phyloP scores from a whole-genome alignment of 2,113 vertebrate genomes.

The Nothocercus nigrocapillus region DNA sequence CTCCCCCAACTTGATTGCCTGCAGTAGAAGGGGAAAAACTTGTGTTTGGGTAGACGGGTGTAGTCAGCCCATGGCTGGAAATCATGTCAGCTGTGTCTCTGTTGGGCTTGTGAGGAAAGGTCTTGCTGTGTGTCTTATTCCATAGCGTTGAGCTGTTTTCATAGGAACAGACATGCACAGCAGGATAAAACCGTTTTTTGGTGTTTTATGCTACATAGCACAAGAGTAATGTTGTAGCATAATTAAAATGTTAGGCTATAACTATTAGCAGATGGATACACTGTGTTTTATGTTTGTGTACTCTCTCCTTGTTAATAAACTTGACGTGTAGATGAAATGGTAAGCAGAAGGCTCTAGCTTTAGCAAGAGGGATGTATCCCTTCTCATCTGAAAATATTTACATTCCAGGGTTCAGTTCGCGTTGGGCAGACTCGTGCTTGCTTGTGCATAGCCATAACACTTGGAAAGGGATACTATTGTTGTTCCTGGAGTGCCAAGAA shows the following conservation, averaged over 20 bases:
- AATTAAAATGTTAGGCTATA: conserved; percentile 11
- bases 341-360: not conserved
- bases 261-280: conserved; percentile 16
- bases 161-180: not conserved
- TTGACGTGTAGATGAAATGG: not conserved
- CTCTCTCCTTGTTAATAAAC: conserved; percentile 1
- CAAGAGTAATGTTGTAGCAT: not conserved
- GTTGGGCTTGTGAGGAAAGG: not conserved
- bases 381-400: conserved; percentile 27
- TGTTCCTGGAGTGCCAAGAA: not conserved
- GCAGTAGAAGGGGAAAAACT: not conserved
- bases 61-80: not conserved
- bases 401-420: not conserved
- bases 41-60: not conserved
- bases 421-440: not conserved
- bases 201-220: not conserved
- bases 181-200: conserved; percentile 4
- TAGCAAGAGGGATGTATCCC: not conserved
- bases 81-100: not conserved
- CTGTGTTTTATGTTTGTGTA: not conserved
- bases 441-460: not conserved
- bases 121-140: not conserved
- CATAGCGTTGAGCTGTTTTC: not conserved
- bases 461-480: not conserved
- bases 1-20: not conserved